Evolutionary conservation across 2,888 invertebrate species (phyloP).

Genomic region (Campopleginae sp.): DNA sequence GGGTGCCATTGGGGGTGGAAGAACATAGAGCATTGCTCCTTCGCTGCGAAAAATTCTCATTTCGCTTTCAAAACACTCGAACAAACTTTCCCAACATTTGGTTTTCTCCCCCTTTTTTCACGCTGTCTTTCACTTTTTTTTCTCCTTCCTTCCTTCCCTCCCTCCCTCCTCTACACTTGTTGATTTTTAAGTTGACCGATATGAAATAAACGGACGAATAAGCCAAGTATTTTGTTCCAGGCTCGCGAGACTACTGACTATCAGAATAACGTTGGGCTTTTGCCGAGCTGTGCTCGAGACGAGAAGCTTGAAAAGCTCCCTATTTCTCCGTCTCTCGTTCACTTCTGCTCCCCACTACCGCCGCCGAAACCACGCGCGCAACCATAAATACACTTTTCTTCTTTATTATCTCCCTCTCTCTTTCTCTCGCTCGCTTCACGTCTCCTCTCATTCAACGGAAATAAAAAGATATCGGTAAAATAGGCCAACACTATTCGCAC

Average conservation of each 20-base stretch:
- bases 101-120: neutral
- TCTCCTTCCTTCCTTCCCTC: neutral
- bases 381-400: neutral
- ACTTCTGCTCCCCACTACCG: constrained; percentile 6
- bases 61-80: constrained; percentile 35
- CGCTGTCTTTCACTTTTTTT: neutral
- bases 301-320: constrained; percentile 57
- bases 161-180: neutral
- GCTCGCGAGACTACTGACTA: constrained; percentile 62
- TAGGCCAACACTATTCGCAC: neutral
- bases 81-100: constrained; percentile 42
- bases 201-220: neutral
- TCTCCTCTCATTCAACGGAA: neutral
- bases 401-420: neutral
- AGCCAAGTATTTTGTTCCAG: constrained; percentile 40
- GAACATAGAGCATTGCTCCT: constrained; percentile 84
- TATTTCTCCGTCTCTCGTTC: neutral
- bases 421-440: neutral
- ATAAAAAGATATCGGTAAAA: neutral
- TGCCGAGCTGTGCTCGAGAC: constrained; percentile 41
- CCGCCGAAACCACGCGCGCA: neutral
- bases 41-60: constrained; percentile 79
- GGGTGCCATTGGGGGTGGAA: constrained; percentile 85
- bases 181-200: neutral
- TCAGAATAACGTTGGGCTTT: constrained; percentile 56